A percentile compares a stretch with the other conserved stretches of the same genome.
Evolutionary conservation across 2,113 vertebrate species (phyloP).

Genomic region (Poicephalus meyeri): DNA sequence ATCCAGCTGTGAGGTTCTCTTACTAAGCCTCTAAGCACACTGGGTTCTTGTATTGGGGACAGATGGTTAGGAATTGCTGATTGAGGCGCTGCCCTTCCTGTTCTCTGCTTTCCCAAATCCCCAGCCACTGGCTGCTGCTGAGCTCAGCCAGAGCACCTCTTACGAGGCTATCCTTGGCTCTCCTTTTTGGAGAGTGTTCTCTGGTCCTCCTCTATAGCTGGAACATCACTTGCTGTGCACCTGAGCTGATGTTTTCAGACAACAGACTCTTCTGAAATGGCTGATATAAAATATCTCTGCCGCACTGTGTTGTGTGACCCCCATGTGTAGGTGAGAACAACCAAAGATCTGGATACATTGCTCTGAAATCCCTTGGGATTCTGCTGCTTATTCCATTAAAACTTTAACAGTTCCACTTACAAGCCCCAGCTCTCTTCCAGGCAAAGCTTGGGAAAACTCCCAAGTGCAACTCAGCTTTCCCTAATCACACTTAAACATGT

Average conservation of each 20-base stretch:
- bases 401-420: accelerated
- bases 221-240: not conserved
- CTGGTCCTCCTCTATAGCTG: not conserved
- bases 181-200: not conserved
- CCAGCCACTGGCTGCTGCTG: accelerated
- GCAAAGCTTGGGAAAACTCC: not conserved
- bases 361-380: not conserved
- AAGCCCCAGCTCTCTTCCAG: not conserved
- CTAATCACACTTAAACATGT: not conserved
- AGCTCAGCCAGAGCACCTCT: not conserved
- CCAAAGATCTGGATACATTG: accelerated
- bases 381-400: not conserved
- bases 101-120: not conserved
- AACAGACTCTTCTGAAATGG: not conserved
- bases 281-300: not conserved
- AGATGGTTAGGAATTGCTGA: not conserved
- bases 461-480: not conserved
- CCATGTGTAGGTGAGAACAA: not conserved
- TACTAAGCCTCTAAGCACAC: accelerated
- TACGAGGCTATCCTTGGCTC: accelerated
- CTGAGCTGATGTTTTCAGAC: not conserved
- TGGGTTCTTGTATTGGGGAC: accelerated
- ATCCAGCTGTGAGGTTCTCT: not conserved
- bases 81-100: not conserved
- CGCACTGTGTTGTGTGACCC: not conserved